Base-by-base conservation (phyloP, 2,113 vertebrate species). In the Oxyruncus cristatus region DNA sequence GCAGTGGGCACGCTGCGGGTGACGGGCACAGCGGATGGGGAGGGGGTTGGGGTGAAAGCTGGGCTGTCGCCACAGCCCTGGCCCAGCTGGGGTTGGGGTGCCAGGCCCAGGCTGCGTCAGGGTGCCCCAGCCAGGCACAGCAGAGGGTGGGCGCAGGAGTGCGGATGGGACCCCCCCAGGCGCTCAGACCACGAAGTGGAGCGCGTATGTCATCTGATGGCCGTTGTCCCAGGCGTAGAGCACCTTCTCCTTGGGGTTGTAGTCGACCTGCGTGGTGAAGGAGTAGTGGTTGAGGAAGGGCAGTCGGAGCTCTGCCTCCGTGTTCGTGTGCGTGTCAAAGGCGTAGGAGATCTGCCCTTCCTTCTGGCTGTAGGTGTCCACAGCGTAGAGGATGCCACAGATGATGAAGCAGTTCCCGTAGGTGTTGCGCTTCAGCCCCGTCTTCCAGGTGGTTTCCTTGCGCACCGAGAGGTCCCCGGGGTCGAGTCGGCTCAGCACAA, bases 141-240 rank as follows among this genome's bases (percentile, higher is more conserved):
- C 0, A 0, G 41, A 13, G 74, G 71, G 75, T 6, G 63, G 85
- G 73, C 1, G 5, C 62, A 15, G 66, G 67, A 70, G 27, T 15
- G 67, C 16, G 5, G 50, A 46, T 30, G 84, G 71, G 75, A 61
- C 56, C 77, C 1, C 6, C 59, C 71, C 3, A 1, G 39, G 73
- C 21, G 89, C 98, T 98, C 98, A 99, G 85, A 98, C 98, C 58
- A 99, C 98, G 4, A 99, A 99, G 97, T 96, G 98, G 30, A 99
- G 97, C 67, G 83, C 95, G 11, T 99, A 99, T 0, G 98, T 99
- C 90, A 99, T 97, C 98, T 99, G 99, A 87, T 99, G 98, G 76
- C 99, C 99, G 12, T 99, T 99, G 98, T 99, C 99, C 99, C 99
- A 99, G 77, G 99, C 99, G 0, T 99, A 99, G 52, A 99, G 98